These are phyloP conservation scores for Heliocidaris erythrogramma DNA, from an alignment of 35 echinoderm and acorn worm species.

Conservation along the genomic window DNA sequence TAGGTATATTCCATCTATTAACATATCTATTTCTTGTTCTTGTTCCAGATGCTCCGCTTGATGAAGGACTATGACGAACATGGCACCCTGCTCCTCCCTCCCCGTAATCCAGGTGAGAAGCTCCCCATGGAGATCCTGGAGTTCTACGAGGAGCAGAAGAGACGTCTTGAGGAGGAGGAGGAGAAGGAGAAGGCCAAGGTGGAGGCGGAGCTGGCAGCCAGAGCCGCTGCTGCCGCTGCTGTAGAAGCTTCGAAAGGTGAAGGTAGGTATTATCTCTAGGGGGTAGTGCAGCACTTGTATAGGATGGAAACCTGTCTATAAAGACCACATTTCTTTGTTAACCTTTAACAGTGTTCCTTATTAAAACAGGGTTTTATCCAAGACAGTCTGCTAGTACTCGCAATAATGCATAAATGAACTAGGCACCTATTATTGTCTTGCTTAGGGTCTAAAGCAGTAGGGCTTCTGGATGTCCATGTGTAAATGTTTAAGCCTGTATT, in stretches of 20 bases:
- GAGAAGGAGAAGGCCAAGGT: constrained; percentile 61
- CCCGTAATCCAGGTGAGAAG: constrained; percentile 79
- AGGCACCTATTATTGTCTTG: too few species aligned
- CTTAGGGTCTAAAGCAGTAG: too few species aligned
- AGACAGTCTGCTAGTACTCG: too few species aligned
- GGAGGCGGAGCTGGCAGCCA: constrained; percentile 72
- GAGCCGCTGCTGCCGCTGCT: constrained; percentile 47
- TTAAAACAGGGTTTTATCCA: too few species aligned
- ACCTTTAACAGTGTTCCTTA: too few species aligned
- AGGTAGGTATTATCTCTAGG: background rate
- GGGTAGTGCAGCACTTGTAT: too few species aligned
- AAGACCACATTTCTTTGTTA: too few species aligned
- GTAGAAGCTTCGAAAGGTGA: background rate
- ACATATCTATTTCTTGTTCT: background rate
- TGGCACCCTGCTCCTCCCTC: constrained; percentile 87
- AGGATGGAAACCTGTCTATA: too few species aligned
- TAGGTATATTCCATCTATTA: background rate
- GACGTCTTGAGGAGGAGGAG: constrained; percentile 88
- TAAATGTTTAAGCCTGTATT: too few species aligned
- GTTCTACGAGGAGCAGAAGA: constrained; percentile 91
- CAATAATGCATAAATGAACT: too few species aligned
- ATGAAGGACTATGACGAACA: constrained; percentile 99
- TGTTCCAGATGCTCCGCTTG: constrained; percentile 78
- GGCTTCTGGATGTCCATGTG: too few species aligned
- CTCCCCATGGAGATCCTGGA: constrained; percentile 84